Base-by-base conservation (phyloP, 2,113 vertebrate species). In the Chroicocephalus ridibundus region DNA sequence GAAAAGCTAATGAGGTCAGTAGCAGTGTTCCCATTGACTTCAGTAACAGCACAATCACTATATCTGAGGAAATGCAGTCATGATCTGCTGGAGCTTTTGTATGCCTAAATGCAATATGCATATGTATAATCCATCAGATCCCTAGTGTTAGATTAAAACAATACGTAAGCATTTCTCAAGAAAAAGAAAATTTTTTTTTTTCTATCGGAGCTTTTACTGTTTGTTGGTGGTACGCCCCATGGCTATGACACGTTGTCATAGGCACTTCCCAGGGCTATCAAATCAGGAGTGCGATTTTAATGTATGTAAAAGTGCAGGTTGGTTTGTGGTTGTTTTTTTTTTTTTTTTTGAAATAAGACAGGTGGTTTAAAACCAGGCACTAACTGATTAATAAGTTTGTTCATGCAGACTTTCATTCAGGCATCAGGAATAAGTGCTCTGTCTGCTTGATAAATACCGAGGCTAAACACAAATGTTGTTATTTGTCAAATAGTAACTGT, bases 361-460 rank as follows among this genome's bases (percentile, higher is more conserved):
- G 47, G 97, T 98, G 98, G 93, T 98, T 94, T 98, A 97, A 97
- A 97, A 97, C 89, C 95, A 94, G 62, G 93, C 91, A 93, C 32
- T 94, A 96, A 94, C 97, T 98, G 98, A 98, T 98, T 98, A 99
- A 98, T 98, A 98, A 97, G 83, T 97, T 97, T 97, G 93, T 90
- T 97, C 97, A 98, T 98, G 93, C 82, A 98, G 96, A 96, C 94
- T 90, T 97, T 97, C 98, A 97, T 97, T 97, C 81, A 85, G 95
- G 92, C 97, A 96, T 97, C 93, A 96, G 97, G 96, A 98, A 97
- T 95, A 98, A 96, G 83, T 96, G 94, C 70, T 97, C 96, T 96
- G 91, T 97, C 98, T 96, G 88, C 94, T 97, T 98, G 98, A 98
- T 98, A 97, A 97, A 97, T 98, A 95, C 85, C 96, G 79, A 95